Base-by-base conservation (phyloP, 2,113 vertebrate species). In the Varanus komodoensis region DNA sequence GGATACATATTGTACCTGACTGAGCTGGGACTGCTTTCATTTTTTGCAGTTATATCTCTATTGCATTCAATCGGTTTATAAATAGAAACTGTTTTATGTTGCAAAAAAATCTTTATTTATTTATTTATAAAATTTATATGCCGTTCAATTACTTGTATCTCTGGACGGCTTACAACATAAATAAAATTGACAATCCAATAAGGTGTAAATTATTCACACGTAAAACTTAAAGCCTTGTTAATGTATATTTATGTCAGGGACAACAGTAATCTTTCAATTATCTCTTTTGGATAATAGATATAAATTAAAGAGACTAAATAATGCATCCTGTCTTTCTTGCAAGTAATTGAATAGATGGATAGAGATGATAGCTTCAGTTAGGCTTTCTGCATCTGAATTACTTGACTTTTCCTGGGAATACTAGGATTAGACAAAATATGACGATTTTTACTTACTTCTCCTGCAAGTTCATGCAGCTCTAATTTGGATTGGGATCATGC, bases 11-110 rank as follows among this genome's bases (percentile, higher is more conserved):
- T 17, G 17, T 12, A 25, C 15, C 14, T 84, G 79, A 82, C 75
- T 92, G 87, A 93, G 84, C 85, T 86, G 82, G 29, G 89, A 17
- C 21, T 61, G 85, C 94, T 50, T 0, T 91, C 48, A 48, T 71
- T 84, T 44, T 6, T 86, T 81, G 17, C 61, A 84, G 89, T n/a
- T 89, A 48, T 75, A 82, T 1, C 57, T 68, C 29, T 86, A 17
- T 88, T 82, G 29, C 84, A 87, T 92, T 95, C 89, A 79, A 78
- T 44, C 3, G 38, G 38, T 44, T 44, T 44, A 44, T 44, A 44
- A 44, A 44, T 44, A 81, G 1, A 88, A 93, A 38, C 5, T n/a
- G 8, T 82, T n/a, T 8, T 19, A 19, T 21, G 7, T 87, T 78
- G 17, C 2, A 34, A 87, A 44, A 44, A 44, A 44, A 44, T n/a